Conservation (phyloP, 1,140 invertebrate genomes). For the Akabosia matsudoensis region DNA sequence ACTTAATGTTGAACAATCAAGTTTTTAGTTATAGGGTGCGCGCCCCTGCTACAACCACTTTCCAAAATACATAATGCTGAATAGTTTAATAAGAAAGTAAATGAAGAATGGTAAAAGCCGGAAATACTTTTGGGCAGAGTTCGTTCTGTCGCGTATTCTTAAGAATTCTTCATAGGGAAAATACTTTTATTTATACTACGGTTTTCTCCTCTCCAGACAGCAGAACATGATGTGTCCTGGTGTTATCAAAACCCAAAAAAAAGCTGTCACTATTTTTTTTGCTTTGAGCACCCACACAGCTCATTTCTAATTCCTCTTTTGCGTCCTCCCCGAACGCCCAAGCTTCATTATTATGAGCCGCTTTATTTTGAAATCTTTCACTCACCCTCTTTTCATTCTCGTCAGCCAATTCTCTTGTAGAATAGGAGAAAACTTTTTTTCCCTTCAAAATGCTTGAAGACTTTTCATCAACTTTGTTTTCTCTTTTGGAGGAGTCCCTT, state of each 20-base stretch:
- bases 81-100: not conserved
- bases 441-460: not conserved
- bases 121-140: not conserved
- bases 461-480: slow-evolving; percentile 14
- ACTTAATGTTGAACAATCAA: too few species aligned
- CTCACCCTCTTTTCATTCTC: not conserved
- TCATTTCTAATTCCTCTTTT: slow-evolving; percentile 9
- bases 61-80: not conserved
- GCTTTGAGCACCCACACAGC: not conserved
- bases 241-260: too few species aligned
- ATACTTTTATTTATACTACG: not conserved
- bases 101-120: not conserved
- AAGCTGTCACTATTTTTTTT: not conserved
- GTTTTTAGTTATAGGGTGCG: too few species aligned
- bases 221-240: too few species aligned
- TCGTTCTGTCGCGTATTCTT: not conserved
- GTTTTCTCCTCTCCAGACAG: not conserved
- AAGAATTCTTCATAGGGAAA: not conserved
- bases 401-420: not conserved
- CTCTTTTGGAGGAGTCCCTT: not conserved
- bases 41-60: not conserved
- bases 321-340: not conserved
- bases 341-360: not conserved
- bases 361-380: slow-evolving; percentile 18
- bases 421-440: slow-evolving; percentile 1